phyloP scores from a whole-genome alignment of 2,797 vertebrate genomes.

The Coregonus suidteri region DNA sequence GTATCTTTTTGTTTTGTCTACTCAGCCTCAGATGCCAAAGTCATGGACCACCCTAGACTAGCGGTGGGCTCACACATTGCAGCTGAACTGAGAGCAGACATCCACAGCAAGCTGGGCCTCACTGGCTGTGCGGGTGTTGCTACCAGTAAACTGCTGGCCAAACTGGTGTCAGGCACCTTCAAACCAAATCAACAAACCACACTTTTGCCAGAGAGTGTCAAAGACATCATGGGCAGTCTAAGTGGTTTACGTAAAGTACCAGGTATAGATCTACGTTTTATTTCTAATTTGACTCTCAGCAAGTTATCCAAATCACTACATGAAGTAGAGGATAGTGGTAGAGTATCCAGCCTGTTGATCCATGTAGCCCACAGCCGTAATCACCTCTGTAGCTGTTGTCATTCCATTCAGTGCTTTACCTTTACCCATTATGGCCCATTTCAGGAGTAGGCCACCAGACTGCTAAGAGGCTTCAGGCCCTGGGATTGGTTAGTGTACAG shows the following conservation, averaged over 20 bases:
- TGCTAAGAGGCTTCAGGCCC: constrained; percentile 73
- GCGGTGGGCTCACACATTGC: constrained; percentile 85
- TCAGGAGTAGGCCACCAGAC: constrained; percentile 89
- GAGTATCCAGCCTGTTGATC: neutral
- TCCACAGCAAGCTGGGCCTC: constrained; percentile 77
- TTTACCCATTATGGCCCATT: neutral
- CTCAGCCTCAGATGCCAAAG: neutral
- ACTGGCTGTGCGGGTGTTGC: constrained; percentile 88
- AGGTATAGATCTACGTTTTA: constrained; percentile 65
- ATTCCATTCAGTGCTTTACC: neutral
- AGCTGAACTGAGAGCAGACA: constrained; percentile 78
- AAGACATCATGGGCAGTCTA: constrained; percentile 76
- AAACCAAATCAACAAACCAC: constrained; percentile 93
- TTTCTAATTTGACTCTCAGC: neutral
- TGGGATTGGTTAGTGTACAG: constrained; percentile 76
- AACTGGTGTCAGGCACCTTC: constrained; percentile 86
- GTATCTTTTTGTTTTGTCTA: neutral
- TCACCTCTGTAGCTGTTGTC: neutral
- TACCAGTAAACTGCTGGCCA: constrained; percentile 85
- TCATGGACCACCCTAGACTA: constrained; percentile 65
- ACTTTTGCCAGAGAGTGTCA: constrained; percentile 80
- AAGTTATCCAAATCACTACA: neutral
- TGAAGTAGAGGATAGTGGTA: neutral
- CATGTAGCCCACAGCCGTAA: neutral
- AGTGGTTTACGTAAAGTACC: constrained; percentile 78